Evolutionary conservation across 53 echinoderm and acorn worm species (phyloP), one percentile per base, ranked within the genome.

Genomic region (Echinarachnius parma): DNA sequence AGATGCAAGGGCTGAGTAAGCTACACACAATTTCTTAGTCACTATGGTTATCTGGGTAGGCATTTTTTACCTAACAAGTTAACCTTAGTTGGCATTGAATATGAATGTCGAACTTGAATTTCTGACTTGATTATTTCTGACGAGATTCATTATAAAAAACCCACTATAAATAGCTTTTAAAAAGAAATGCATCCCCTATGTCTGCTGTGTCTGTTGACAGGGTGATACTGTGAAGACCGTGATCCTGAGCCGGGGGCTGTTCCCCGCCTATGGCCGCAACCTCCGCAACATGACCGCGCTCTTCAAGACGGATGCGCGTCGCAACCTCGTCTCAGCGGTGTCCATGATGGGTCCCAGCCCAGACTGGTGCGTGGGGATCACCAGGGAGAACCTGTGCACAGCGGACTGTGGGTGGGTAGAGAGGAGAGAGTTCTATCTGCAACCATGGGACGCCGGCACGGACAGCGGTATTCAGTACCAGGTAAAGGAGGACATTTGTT

Each of bases 341-440:
- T 80, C 98, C 31, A 98, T 98, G 98, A 86, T 98, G n/a, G 98
- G 98, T 13, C 98, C 92, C 5, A 92, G 92, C 42, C 92, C 92
- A 28, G 92, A 92, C 65, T 98, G 98, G 98, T 85, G 85, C 20
- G 84, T 87, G 0, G 92, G 98, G 3, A 82, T 98, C 79, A 82
- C 85, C 15, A 68, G 78, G 29, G 72, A 74, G 23, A 82, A 98
- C 78, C 68, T 98, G 35, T 98, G 98, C 71, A 98, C 89, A 1
- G 80, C 53, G 15, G 91, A 98, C 30, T 98, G 98, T 42, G 78
- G 78, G 4, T 98, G 98, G 98, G 59, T 85, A 14, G 82, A 83
- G 59, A 31, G 36, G 18, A 81, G 71, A 46, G 91, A 85, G 67
- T 75, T 81, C 60, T 75, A 88, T 57, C 37, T 92, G 44, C 55